Evolutionary conservation across 2,888 invertebrate genomes (phyloP).

Genomic region (Nomada ruficornis): DNA sequence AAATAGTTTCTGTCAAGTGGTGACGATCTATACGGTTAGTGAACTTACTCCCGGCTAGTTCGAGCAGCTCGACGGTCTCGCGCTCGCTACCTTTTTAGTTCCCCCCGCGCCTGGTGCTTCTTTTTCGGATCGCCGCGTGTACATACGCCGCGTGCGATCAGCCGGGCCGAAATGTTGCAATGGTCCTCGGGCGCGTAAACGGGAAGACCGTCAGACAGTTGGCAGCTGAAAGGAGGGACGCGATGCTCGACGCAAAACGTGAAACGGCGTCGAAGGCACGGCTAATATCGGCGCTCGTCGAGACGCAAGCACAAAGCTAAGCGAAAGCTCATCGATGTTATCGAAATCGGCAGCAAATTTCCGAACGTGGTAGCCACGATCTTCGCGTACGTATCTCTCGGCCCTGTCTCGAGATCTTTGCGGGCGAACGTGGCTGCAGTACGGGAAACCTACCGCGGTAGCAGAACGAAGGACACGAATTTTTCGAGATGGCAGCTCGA

Average conservation of each 20-base stretch:
- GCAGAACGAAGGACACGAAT: slow-evolving; percentile 68
- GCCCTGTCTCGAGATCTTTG: slow-evolving; percentile 55
- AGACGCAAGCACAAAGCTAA: slow-evolving; percentile 34
- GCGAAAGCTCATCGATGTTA: slow-evolving; percentile 60
- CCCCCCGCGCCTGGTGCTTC: too few species aligned
- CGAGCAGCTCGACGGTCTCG: slow-evolving; percentile 38
- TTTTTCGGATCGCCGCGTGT: background rate
- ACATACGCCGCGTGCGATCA: background rate
- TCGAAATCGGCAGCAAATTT: slow-evolving; percentile 68
- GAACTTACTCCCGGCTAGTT: slow-evolving; percentile 57
- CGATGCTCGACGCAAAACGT: slow-evolving; percentile 2
- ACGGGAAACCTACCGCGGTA: slow-evolving; percentile 58
- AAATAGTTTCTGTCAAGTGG: slow-evolving; percentile 70
- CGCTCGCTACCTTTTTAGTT: slow-evolving; percentile 2
- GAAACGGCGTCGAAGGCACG: slow-evolving; percentile 14
- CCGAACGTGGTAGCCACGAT: slow-evolving; percentile 65
- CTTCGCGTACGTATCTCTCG: slow-evolving; percentile 57
- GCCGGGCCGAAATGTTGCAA: background rate
- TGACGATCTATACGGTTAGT: slow-evolving; percentile 71
- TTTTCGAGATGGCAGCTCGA: slow-evolving; percentile 67
- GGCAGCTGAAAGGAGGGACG: background rate
- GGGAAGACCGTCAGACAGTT: background rate
- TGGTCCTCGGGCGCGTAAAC: background rate
- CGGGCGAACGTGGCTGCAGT: slow-evolving; percentile 46
- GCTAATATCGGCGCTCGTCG: slow-evolving; percentile 30